Base-by-base conservation (phyloP, 2,797 vertebrate species). In the Galagoides demidoff region DNA sequence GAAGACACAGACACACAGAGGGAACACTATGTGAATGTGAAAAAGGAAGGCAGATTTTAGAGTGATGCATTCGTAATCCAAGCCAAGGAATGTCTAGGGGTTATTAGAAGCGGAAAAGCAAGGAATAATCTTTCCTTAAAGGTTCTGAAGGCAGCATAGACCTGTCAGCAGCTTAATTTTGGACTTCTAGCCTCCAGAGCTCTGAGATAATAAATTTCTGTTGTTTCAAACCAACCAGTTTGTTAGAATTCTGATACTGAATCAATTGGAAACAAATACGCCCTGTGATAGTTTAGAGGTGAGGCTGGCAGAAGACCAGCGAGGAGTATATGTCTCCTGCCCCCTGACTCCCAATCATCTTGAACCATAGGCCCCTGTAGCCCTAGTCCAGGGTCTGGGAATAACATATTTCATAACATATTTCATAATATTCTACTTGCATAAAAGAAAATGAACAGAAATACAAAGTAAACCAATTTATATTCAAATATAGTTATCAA, bases 381-480 rank as follows among this genome's bases (percentile, higher is more conserved):
- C n/a, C 87, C 14, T 29, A 81, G 17, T 85, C n/a, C 23, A 63
- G 74, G 0, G 10, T 55, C 27, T 22, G 23, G 49, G 20, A 34
- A 81, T 34, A 77, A 3, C 8, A 85, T 90, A 43, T 43, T 43
- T 43, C 39, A 43, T 43, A 6, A 43, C 39, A 43, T 52, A 76
- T 25, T 37, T 84, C 34, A 43, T 76, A 39, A 77, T 7, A 71
- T 87, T 94, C 77, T 77, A 68, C 49, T 64, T 85, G 7, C 8
- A 82, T 55, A 82, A 88, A 93, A 73, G 66, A 76, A 94, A 79
- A 89, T 61, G 92, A 83, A 74, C 82, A 43, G 7, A 16, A 55
- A 25, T 85, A 70, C 1, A 76, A 76, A 87, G 27, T 9, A 74
- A 66, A 89, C 5, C 31, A 82, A 90, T 61, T 73, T 49, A 91